Base-by-base conservation (phyloP, 1,140 invertebrate genomes). In the Brachionus plicatilis region DNA sequence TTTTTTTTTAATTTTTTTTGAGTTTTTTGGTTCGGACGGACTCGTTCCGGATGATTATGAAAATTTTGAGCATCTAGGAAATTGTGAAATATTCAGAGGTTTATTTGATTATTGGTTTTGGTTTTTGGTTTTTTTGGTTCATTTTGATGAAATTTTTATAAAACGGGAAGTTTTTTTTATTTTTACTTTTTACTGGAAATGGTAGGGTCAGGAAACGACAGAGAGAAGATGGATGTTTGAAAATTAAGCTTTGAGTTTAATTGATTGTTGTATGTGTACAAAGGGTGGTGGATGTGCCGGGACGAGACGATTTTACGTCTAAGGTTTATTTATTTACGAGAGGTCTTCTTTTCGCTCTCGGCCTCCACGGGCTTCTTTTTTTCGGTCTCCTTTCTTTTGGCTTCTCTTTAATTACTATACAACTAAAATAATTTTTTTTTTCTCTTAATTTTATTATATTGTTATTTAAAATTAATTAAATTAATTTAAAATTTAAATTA, bases 381-480 rank as follows among this genome's bases (percentile, higher is more conserved):
- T 53, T 53, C n/a, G 12, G 47, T 53, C 47, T 53, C 14, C 47
- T 53, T 17, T 53, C 6, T 53, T 53, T 47, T 47, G 11, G 11
- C 53, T 60, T 24, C 24, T 70, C 66, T 70, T 70, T 70, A 70
- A 17, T 70, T 5, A 24, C 29, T 66, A 2, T 66, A 17, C 37
- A 37, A 70, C 37, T 70, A 37, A 70, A 70, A 70, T 37, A 70
- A 70, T 70, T 70, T 70, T 41, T 70, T 41, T 37, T 37, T 66
- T 20, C 17, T 68, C 66, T 70, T 70, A 41, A 70, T 70, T 37
- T 70, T 70, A 70, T 70, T 70, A 37, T 29, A 68, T 70, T 70
- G 66, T 70, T 70, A 70, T 70, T 70, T 70, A 70, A 70, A 41
- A 70, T 70, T 70, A 70, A 70, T 70, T 70, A 70, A 70, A 70